Evolutionary conservation across 1,140 invertebrate species (phyloP).

Genomic region (Ephestia elutella): DNA sequence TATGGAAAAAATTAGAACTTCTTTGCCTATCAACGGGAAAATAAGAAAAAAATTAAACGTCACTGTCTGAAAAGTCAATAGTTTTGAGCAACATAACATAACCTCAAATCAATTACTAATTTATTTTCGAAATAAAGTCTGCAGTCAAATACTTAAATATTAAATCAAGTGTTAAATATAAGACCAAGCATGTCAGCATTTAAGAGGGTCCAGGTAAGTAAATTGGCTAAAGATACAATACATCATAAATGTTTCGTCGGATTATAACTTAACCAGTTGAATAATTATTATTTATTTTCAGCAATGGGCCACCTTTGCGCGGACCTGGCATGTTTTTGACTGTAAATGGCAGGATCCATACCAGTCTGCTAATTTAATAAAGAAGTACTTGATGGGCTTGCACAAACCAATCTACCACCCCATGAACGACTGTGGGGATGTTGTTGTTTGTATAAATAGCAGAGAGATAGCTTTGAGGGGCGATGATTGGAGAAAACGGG

Average conservation of each 20-base stretch:
- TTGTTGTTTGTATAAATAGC: conserved; percentile 96
- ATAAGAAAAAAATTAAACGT: too few relatives aligned
- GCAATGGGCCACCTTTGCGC: conserved; percentile 97
- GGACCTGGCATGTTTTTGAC: conserved; percentile 96
- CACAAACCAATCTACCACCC: conserved; percentile 96
- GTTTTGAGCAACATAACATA: too few relatives aligned
- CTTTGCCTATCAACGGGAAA: too few relatives aligned
- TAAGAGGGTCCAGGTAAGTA: conserved; percentile 56
- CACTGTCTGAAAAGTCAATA: too few relatives aligned
- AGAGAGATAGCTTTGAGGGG: conserved; percentile 91
- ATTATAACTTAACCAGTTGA: not conserved
- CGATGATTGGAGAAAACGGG: conserved; percentile 91
- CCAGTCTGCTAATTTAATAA: conserved; percentile 83
- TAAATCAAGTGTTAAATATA: conserved; percentile 49
- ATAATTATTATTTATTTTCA: conserved; percentile 54
- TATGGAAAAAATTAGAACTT: too few relatives aligned
- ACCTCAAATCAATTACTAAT: too few relatives aligned
- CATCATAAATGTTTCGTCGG: conserved; percentile 39
- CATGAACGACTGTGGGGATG: conserved; percentile 92
- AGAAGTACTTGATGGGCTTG: conserved; percentile 86
- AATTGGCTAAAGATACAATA: conserved; percentile 73
- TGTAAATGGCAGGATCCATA: conserved; percentile 97
- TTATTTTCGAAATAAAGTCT: too few relatives aligned
- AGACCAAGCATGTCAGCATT: conserved; percentile 75
- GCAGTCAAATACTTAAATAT: too few relatives aligned